Evolutionary conservation across 2,888 invertebrate species (phyloP).

Genomic region (Drosophila neotestacea): DNA sequence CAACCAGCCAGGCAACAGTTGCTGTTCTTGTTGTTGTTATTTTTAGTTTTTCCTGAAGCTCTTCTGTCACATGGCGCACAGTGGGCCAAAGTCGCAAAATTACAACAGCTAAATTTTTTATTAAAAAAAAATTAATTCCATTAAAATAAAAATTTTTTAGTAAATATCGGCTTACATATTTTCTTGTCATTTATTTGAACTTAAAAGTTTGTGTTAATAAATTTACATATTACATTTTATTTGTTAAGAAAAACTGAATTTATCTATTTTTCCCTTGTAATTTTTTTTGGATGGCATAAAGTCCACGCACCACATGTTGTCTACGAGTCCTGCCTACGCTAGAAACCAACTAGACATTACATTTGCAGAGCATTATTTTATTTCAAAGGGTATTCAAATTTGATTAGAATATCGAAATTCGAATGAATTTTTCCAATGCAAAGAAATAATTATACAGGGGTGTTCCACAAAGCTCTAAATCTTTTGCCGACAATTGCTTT

Average conservation of each 20-base stretch:
- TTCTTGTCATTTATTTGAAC: not conserved
- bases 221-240: not conserved
- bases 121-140: no score
- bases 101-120: not conserved
- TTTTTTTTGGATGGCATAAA: no score
- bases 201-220: no score
- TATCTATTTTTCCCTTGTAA: no score
- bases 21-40: constrained; percentile 7
- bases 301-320: constrained; percentile 6
- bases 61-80: constrained; percentile 19
- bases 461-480: no score
- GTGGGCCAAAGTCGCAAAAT: constrained; percentile 13
- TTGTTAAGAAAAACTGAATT: no score
- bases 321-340: constrained; percentile 33
- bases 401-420: not conserved
- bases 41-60: constrained; percentile 12
- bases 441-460: no score
- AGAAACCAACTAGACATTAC: constrained; percentile 41
- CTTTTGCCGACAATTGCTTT: no score
- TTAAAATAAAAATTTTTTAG: no score
- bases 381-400: not conserved
- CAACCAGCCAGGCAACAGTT: constrained; percentile 14
- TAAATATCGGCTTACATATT: no score
- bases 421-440: no score
- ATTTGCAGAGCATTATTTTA: constrained; percentile 20